phyloP scores from a whole-genome alignment of 2,888 invertebrate species.

The Sinhomidia bicolor region DNA sequence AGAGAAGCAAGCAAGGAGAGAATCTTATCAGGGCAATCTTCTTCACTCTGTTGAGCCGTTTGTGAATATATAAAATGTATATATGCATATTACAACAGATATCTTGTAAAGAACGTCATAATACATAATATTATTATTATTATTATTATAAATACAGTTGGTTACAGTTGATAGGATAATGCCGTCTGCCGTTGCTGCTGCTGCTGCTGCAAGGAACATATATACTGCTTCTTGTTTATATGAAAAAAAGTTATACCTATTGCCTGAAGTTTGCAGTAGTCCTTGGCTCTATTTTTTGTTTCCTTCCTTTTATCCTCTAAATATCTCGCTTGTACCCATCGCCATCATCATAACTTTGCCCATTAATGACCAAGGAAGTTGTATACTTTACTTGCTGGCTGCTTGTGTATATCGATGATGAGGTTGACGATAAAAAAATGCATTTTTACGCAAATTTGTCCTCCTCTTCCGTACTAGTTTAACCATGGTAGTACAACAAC shows the following conservation, averaged over 20 bases:
- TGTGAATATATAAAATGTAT: neutral
- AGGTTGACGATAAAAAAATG: neutral
- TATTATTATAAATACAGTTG: neutral
- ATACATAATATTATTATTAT: too few species aligned
- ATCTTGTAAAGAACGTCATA: neutral
- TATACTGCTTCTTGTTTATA: neutral
- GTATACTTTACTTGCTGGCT: neutral
- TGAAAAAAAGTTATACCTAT: neutral
- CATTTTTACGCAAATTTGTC: slow-evolving; percentile 42
- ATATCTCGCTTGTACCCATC: slow-evolving; percentile 43
- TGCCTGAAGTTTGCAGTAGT: slow-evolving; percentile 59
- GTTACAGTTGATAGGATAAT: slow-evolving; percentile 18
- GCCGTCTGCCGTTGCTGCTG: neutral
- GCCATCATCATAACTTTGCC: neutral
- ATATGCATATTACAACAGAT: neutral
- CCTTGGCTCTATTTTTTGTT: slow-evolving; percentile 73
- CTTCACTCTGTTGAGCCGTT: slow-evolving; percentile 36
- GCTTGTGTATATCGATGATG: slow-evolving; percentile 7
- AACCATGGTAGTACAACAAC: neutral
- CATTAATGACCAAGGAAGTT: slow-evolving; percentile 68
- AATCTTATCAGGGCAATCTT: slow-evolving; percentile 65
- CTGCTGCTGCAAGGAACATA: too few species aligned
- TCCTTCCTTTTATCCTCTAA: slow-evolving; percentile 69
- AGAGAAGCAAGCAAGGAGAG: slow-evolving; percentile 6
- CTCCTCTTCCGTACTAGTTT: slow-evolving; percentile 34